A percentile compares a stretch with the other conserved stretches of the same genome.
Evolutionary conservation across 2,797 vertebrate genomes (phyloP).

Genomic region (Clarias fuscus): DNA sequence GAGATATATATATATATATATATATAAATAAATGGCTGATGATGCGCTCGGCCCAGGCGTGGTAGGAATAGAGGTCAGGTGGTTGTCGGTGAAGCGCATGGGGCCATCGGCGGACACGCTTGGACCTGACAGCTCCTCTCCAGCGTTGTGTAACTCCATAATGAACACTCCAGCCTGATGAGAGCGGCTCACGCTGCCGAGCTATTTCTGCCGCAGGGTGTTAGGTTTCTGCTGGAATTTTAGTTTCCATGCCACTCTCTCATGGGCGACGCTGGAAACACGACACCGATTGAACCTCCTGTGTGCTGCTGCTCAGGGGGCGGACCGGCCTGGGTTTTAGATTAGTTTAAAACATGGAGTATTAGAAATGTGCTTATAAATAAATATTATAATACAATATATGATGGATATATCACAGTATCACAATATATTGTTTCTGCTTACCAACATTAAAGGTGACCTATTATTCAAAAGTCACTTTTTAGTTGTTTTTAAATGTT

Average conservation of each 20-base stretch:
- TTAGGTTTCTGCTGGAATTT: neutral
- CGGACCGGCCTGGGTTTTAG: neutral
- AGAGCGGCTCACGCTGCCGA: neutral
- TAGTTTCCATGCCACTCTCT: neutral
- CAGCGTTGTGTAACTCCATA: slow-evolving; percentile 14
- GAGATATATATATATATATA: too few species aligned
- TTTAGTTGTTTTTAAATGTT: too few species aligned
- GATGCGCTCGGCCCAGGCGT: too few species aligned
- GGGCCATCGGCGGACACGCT: neutral
- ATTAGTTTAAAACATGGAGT: neutral
- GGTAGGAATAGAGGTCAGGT: neutral
- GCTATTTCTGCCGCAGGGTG: slow-evolving; percentile 13
- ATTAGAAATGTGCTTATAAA: too few species aligned
- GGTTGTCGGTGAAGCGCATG: neutral
- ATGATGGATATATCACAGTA: neutral
- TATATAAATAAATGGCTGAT: too few species aligned
- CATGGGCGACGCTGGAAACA: neutral
- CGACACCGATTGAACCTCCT: neutral
- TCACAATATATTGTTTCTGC: too few species aligned
- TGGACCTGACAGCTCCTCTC: neutral
- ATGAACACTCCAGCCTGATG: neutral
- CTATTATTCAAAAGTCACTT: too few species aligned
- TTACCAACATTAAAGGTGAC: too few species aligned
- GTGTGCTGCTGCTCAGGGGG: too few species aligned
- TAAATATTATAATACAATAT: neutral